These are phyloP conservation scores for Microctonus aethiopoides DNA, from an alignment of 2,888 invertebrate species.

Conservation along the genomic window DNA sequence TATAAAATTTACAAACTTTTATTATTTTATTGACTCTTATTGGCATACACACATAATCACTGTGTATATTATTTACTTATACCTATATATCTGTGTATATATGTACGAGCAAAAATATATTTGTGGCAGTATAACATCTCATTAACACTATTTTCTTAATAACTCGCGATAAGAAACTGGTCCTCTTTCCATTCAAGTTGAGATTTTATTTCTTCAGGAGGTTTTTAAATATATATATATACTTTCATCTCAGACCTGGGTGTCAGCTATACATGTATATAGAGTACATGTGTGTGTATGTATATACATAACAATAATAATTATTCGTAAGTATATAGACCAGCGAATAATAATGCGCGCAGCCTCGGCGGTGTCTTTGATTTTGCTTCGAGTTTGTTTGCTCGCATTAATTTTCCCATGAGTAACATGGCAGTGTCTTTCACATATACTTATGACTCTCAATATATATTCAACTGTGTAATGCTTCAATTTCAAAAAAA, in stretches of 20 bases:
- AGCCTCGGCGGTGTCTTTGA: constrained; percentile 54
- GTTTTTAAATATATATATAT: neutral
- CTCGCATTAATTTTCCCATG: constrained; percentile 13
- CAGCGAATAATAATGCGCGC: constrained; percentile 43
- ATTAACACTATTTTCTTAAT: constrained; percentile 53
- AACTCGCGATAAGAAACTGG: constrained; percentile 52
- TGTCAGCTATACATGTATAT: constrained; percentile 43
- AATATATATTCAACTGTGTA: constrained; percentile 50
- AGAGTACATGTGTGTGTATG: no score
- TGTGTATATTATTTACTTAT: no score
- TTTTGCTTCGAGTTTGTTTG: constrained; percentile 20
- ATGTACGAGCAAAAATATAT: neutral
- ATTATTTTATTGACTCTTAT: no score
- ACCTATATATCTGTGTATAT: neutral
- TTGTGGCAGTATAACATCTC: constrained; percentile 44
- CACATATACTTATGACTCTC: constrained; percentile 40
- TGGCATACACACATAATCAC: no score
- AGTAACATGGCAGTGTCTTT: constrained; percentile 32
- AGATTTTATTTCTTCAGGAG: neutral
- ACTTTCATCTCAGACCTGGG: constrained; percentile 17
- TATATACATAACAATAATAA: constrained; percentile 54
- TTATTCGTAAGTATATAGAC: constrained; percentile 54
- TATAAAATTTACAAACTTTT: no score
- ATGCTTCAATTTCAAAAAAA: constrained; percentile 34
- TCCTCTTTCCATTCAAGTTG: constrained; percentile 30